Conservation (phyloP, 2,797 vertebrate species). For the Brachyalestes nurse region DNA sequence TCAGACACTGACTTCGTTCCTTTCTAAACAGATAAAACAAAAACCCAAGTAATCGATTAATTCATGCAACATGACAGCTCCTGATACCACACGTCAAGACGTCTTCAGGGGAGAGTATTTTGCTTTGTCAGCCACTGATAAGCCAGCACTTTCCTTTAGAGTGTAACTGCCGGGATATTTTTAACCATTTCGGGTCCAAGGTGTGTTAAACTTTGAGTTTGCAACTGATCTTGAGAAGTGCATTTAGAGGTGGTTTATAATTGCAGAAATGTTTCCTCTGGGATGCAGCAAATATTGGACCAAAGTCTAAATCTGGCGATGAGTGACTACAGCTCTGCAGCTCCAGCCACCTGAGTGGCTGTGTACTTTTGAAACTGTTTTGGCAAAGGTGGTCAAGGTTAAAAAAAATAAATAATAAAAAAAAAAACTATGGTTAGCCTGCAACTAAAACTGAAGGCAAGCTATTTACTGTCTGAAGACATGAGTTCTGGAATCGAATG, state of each 20-base stretch:
- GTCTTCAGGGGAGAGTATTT: slow-evolving; percentile 8
- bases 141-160: slow-evolving; percentile 24
- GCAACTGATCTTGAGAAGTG: background rate
- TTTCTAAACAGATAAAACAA: slow-evolving; percentile 39
- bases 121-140: background rate
- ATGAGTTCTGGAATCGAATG: too few species aligned
- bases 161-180: slow-evolving; percentile 12
- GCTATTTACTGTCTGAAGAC: too few species aligned
- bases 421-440: background rate
- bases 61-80: slow-evolving; percentile 50
- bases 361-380: background rate
- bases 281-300: background rate
- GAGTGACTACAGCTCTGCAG: background rate
- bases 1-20: background rate
- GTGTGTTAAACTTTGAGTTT: slow-evolving; percentile 6
- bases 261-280: background rate
- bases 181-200: slow-evolving; percentile 36
- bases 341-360: background rate
- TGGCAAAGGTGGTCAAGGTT: background rate
- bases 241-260: background rate
- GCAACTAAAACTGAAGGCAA: slow-evolving; percentile 12
- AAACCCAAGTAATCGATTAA: slow-evolving; percentile 30
- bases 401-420: background rate
- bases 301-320: background rate
- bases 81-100: slow-evolving; percentile 41